These are phyloP conservation scores for Deroptyus accipitrinus DNA, from an alignment of 2,113 vertebrate species.

Conservation along the genomic window DNA sequence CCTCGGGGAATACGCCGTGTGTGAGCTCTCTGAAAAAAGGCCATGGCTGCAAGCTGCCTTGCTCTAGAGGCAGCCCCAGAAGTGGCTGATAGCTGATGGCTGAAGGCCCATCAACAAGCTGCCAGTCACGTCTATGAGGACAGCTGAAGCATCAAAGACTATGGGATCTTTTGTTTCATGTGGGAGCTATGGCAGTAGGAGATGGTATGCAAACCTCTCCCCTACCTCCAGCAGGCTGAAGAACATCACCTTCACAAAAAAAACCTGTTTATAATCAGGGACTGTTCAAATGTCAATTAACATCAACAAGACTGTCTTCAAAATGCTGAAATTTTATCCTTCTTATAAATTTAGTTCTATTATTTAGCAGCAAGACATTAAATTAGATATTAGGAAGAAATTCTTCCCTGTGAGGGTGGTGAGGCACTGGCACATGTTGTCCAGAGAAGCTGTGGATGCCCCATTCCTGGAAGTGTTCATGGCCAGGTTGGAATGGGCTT, in stretches of 20 bases:
- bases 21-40: background rate
- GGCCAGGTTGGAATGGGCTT: background rate
- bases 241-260: background rate
- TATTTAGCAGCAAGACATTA: background rate
- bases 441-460: background rate
- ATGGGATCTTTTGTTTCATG: background rate
- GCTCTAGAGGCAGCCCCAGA: background rate
- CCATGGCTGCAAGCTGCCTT: background rate
- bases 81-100: fast-evolving
- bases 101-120: background rate
- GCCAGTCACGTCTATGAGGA: background rate
- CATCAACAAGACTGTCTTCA: background rate
- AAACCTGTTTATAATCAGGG: fast-evolving
- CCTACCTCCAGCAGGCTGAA: background rate
- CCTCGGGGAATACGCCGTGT: fast-evolving
- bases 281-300: background rate
- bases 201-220: background rate
- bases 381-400: background rate
- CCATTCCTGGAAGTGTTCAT: background rate
- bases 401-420: background rate
- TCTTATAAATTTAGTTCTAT: background rate
- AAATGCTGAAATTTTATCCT: background rate
- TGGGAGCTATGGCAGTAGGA: background rate
- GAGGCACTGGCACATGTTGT: background rate
- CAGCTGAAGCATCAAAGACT: background rate